Base-by-base conservation (phyloP, 2,888 invertebrate species). In the Pterostichus niger region DNA sequence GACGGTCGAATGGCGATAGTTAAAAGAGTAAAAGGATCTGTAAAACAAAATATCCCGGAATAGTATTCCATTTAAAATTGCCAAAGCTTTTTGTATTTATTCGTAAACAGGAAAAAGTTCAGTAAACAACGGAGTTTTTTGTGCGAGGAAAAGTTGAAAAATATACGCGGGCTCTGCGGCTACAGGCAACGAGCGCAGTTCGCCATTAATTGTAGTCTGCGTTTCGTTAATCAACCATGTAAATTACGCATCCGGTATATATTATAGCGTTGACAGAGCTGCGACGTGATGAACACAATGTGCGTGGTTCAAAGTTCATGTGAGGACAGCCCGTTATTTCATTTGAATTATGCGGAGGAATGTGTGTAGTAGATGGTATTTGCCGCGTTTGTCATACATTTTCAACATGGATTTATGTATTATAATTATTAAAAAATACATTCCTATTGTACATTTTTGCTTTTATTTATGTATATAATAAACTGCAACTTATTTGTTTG, bases 141-240 rank as follows among this genome's bases (percentile, higher is more conserved):
- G 75, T 52, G 15, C 6, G 75, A 7, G 5, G 49, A 13, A 75
- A 49, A 33, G 75, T 75, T 75, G 35, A 52, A 52, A 75, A 75
- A 75, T 52, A 75, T 75, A 75, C 54, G 75, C 6, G 52, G 31
- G 52, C 49, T 49, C 13, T 52, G 17, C 24, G 33, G 33, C 33
- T 11, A 33, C 33, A 6, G 40, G 40, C 35, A n/a, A 11, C 24
- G 59, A 11, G 11, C 59, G 31, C 15, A 13, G 68, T n/a, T 2
- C 73, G 73, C 75, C 52, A 75, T 75, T 75, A 75, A 75, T 75
- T 75, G 75, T 54, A 52, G 52, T 31, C 52, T 31, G 52, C 52
- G 75, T 75, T 75, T 52, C 75, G 75, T 75, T 75, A 75, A 75
- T 75, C 75, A 75, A 54, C 52, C 54, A 52, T 52, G 75, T 75